Percentiles rank a stretch among this genome's conserved stretches.
Evolutionary conservation across 2,888 invertebrate genomes (phyloP).

Genomic region (Orchesellides sinensis): DNA sequence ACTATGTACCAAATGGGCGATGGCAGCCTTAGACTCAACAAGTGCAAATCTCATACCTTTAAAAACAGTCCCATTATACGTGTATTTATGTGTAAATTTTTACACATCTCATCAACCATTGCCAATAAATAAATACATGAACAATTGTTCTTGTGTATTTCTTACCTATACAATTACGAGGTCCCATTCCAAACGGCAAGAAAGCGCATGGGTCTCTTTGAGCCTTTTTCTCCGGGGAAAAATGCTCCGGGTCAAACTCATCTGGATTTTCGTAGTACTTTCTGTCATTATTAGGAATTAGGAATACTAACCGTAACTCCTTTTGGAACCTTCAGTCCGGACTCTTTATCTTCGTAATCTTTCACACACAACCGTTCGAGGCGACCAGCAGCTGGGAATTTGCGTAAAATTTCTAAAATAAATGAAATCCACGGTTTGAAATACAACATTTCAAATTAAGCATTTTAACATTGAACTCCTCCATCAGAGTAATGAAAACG

Average conservation of each 20-base stretch:
- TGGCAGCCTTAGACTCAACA: slow-evolving; percentile 31
- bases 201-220: slow-evolving; percentile 13
- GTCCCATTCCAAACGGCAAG: slow-evolving; percentile 34
- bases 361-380: slow-evolving; percentile 2
- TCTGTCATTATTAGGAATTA: slow-evolving; percentile 15
- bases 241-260: slow-evolving; percentile 40
- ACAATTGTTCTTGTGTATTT: background rate
- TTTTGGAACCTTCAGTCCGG: slow-evolving; percentile 22
- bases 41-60: slow-evolving; percentile 33
- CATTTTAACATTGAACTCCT: background rate
- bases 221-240: slow-evolving; percentile 8
- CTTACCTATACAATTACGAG: slow-evolving; percentile 43
- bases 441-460: background rate
- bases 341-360: slow-evolving; percentile 7
- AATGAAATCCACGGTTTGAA: background rate
- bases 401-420: slow-evolving; percentile 3
- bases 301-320: slow-evolving; percentile 23
- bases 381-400: background rate
- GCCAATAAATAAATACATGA: background rate
- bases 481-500: background rate
- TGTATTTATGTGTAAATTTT: background rate
- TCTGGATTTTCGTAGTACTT: slow-evolving; percentile 34
- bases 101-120: background rate
- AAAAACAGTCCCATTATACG: background rate
- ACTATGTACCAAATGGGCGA: slow-evolving; percentile 44